Base-by-base conservation (phyloP, 1,140 invertebrate genomes). In the Trichogramma pretiosum region DNA sequence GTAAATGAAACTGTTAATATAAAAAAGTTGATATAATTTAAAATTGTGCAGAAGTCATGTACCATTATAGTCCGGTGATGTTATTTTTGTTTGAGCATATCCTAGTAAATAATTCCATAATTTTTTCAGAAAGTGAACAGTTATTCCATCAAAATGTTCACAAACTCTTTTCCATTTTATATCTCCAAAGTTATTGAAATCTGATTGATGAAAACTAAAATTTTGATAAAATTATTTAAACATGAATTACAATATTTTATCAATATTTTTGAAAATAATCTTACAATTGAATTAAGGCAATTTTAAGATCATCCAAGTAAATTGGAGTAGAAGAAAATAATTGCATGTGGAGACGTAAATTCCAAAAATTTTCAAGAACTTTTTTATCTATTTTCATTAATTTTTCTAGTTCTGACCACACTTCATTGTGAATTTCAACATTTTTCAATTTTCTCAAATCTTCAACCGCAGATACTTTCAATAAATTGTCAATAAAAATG, bases 211-310 rank as follows among this genome's bases (percentile, higher is more conserved):
- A 11, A 69, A 17, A 16, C 64, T 67, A 23, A 18, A 61, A 61
- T 49, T 3, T 17, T 9, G 28, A 14, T 38, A 50, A 7, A 28
- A 28, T 28, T 28, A 28, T 28, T 28, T 28, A 28, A 11, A n/a
- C n/a, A n/a, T n/a, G n/a, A n/a, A n/a, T n/a, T n/a, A n/a, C 11
- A 28, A 7, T 28, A 11, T 28, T 28, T 28, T 28, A 5, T 7
- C 24, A 5, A 28, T 28, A 7, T 28, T 11, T 28, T 28, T 7
- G 24, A 28, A 7, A 28, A 11, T 28, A 5, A 28, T 63, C 59
- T 62, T 53, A 68, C 65, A 60, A 57, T 51, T 68, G 58, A 36
- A 68, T 68, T 28, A 70, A 34, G 41, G 61, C 51, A 49, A 67
- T 60, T 48, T 63, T 68, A 18, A 67, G 52, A 18, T 67, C 57